Base-by-base conservation (phyloP, 1,140 invertebrate genomes). In the Drosophila prosaltans region DNA sequence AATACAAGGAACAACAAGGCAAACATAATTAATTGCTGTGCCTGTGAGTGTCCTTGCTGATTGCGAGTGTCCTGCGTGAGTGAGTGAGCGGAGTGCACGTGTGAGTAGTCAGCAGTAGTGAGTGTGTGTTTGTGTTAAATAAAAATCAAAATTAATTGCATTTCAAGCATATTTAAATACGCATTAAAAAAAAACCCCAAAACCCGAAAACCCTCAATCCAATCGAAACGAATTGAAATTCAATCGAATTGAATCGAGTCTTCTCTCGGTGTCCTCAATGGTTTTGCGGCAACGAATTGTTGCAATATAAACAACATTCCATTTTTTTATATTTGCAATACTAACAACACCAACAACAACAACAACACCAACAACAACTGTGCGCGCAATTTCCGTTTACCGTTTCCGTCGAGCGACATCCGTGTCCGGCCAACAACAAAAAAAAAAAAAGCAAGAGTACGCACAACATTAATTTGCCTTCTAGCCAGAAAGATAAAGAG, bases 321-420 rank as follows among this genome's bases (percentile, higher is more conserved):
- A 2, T 24, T 48, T 48, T 24, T 48, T 48, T 45, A 1, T 45
- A 16, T 21, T 24, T 26, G 21, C 21, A 45, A 65, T 43, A 73
- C 61, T 40, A 80, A 65, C 51, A 75, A 69, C 62, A 69, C 26
- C 68, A 51, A 67, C 32, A 82, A 74, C 60, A 80, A 62, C 60
- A 80, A 62, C 62, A 69, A 77, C 59, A 69, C 72, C 75, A 69
- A 32, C 68, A 51, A 67, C 32, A 82, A 74, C 60, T 83, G 83
- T 88, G 84, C 74, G 83, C 83, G 83, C 83, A 88, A 88, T 88
- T 88, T 88, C 83, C 83, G 83, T 80, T 74, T 88, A 89, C 84
- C 83, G 80, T 61, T 88, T 88, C 83, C 83, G 80, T 57, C 67
- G 63, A 67, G 76, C 74, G 67, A 72, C 80, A 69, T 74, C 81